Base-by-base conservation (phyloP, 1,140 invertebrate species). In the Conus ventricosus region DNA sequence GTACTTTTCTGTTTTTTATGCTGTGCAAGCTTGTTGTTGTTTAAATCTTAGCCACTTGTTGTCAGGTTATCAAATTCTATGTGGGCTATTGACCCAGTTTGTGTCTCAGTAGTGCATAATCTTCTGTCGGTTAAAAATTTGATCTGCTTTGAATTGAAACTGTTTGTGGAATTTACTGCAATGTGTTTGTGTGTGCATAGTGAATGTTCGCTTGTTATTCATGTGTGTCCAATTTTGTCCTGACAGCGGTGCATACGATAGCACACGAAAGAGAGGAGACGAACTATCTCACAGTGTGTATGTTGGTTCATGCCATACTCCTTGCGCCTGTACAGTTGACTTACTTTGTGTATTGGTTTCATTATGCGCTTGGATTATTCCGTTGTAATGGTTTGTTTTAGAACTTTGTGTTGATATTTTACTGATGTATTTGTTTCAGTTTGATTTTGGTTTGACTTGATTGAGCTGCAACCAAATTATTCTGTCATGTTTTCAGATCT, bases 231-330 rank as follows among this genome's bases (percentile, higher is more conserved):
- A 23, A 39, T 87, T 84, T 75, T 88, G 60, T 88, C 87, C 87
- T 75, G 67, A 80, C 87, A 88, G 87, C 81, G 87, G 27, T 88
- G 87, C 87, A 84, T 83, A 83, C 87, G 87, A 81, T 88, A 88
- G 87, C 87, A 71, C 83, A 71, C 83, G 67, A 75, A 13, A 84
- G 87, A 63, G 80, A 39, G 78, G 57, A 67, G 87, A 27, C 87
- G 39, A 23, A 20, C 51, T 87, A 39, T 76, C 25, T 78, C 78
- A 81, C 60, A 87, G 54, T 71, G 85, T 87, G 55, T 87, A 60
- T 60, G n/a, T 80, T 55, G 11, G 51, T 55, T 20, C 60, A n/a
- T 86, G 60, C 75, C 84, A 20, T 63, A 13, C 20, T 23, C 63
- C 57, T 76, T 63, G 10, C 39, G 20, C 84, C 51, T 71, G 54